Conservation (phyloP, 2,888 invertebrate genomes). For the Ischnura elegans region DNA sequence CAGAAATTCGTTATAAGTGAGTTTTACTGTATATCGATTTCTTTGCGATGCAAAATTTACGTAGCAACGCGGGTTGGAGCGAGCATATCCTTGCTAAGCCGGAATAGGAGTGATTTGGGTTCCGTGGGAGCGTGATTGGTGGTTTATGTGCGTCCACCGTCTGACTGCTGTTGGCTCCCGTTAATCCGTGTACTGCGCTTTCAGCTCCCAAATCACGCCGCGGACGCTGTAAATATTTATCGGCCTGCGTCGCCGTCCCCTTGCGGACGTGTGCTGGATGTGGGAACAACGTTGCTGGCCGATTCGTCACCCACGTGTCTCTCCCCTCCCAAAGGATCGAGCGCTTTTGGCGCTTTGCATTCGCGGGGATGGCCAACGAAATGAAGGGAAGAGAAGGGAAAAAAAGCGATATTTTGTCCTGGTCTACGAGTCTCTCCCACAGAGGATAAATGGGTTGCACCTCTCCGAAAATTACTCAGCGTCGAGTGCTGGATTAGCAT, state of each 20-base stretch:
- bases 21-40: no score
- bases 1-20: no score
- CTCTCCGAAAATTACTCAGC: no score
- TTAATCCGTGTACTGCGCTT: neutral
- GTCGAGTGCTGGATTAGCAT: no score
- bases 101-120: neutral
- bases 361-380: neutral
- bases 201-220: conserved; percentile 15
- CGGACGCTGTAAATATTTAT: conserved; percentile 20
- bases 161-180: neutral
- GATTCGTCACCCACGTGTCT: neutral
- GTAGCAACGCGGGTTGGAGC: no score
- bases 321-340: neutral
- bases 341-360: neutral
- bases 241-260: neutral
- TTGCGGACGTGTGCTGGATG: neutral
- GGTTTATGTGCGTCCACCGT: neutral
- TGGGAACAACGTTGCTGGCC: neutral
- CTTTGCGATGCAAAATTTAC: no score
- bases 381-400: neutral
- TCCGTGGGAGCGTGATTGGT: neutral
- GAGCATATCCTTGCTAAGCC: no score
- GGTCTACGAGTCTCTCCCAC: neutral
- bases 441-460: no score
- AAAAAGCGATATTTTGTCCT: neutral